These are phyloP conservation scores for Actinopyga echinites DNA, from an alignment of 53 echinoderm and acorn worm species.

Conservation along the genomic window DNA sequence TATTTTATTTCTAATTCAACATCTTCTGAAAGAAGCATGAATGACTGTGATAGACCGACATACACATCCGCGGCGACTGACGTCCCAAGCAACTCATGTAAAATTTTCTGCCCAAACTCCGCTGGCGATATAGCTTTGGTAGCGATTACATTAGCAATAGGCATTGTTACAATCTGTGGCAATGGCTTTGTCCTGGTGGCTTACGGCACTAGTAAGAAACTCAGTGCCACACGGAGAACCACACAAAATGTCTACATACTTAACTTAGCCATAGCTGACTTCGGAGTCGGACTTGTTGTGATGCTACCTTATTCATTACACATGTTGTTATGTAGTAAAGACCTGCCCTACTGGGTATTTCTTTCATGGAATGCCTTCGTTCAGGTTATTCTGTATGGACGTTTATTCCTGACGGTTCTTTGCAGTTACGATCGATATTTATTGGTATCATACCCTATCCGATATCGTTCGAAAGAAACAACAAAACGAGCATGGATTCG, in stretches of 20 bases:
- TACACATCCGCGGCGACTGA: too few relatives aligned
- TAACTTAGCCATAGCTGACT: constrained; percentile 19
- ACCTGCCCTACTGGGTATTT: not conserved
- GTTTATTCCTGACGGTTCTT: constrained; percentile 10
- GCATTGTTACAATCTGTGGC: not conserved
- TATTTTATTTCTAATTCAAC: too few relatives aligned
- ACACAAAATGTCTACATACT: constrained; percentile 21
- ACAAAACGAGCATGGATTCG: constrained; percentile 7
- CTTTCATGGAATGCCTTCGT: not conserved
- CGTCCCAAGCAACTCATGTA: too few relatives aligned
- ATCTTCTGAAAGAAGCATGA: too few relatives aligned
- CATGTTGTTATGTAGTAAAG: not conserved
- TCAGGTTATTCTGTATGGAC: not conserved
- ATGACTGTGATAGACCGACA: too few relatives aligned
- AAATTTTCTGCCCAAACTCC: too few relatives aligned
- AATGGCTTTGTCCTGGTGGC: constrained; percentile 11
- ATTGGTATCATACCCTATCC: constrained; percentile 24
- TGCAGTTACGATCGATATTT: constrained; percentile 23
- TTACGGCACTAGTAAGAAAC: not conserved
- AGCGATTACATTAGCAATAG: not conserved
- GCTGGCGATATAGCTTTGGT: too few relatives aligned
- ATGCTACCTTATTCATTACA: constrained; percentile 17
- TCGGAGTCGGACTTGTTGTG: constrained; percentile 1
- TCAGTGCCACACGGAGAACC: not conserved
- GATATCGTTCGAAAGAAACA: constrained; percentile 11